Percentiles rank a stretch among this genome's conserved stretches.
phyloP scores from a whole-genome alignment of 2,113 vertebrate genomes.

The Pluvianellus socialis region DNA sequence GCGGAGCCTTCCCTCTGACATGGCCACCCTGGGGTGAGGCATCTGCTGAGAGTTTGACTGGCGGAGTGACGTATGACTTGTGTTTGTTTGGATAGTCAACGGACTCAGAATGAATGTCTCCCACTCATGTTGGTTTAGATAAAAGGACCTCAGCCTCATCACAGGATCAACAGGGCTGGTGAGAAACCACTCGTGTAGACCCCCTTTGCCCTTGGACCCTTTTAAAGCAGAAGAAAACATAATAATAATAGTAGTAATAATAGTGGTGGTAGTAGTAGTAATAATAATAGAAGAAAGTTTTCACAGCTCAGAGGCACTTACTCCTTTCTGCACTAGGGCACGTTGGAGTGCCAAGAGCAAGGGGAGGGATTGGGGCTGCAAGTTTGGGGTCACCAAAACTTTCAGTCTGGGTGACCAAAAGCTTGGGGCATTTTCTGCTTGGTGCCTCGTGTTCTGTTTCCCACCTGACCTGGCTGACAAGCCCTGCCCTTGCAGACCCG shows the following conservation, averaged over 20 bases:
- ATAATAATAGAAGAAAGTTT: neutral
- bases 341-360: neutral
- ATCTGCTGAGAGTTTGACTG: constrained; percentile 29
- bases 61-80: neutral
- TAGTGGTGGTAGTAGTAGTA: neutral
- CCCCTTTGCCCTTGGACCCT: neutral
- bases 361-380: neutral
- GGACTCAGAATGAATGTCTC: constrained; percentile 56
- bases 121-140: constrained; percentile 19
- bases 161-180: neutral
- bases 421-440: neutral
- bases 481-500: neutral
- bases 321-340: neutral
- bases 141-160: constrained; percentile 23
- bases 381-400: neutral
- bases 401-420: neutral
- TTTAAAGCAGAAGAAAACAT: neutral
- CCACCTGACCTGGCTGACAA: neutral
- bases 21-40: neutral
- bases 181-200: neutral
- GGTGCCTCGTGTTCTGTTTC: neutral
- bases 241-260: neutral
- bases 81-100: constrained; percentile 67
- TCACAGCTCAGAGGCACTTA: neutral
- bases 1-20: neutral